Conservation (phyloP, 2,888 invertebrate species). For the Tortricodes alternella region DNA sequence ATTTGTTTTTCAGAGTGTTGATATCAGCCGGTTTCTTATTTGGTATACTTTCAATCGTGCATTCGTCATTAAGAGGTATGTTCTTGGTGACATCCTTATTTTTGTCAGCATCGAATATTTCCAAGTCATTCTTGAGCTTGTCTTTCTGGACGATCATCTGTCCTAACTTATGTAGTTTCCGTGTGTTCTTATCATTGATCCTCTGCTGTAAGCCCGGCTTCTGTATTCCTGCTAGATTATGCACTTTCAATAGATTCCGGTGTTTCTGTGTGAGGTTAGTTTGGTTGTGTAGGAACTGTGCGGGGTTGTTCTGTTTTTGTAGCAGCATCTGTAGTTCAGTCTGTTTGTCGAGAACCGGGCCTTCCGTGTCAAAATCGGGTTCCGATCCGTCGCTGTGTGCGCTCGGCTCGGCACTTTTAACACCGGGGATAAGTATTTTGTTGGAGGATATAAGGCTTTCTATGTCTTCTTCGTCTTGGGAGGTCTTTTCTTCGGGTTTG, state of each 20-base stretch:
- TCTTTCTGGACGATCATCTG: slow-evolving; percentile 66
- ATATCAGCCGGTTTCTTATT: slow-evolving; percentile 74
- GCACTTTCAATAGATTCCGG: slow-evolving; percentile 64
- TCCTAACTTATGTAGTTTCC: slow-evolving; percentile 72
- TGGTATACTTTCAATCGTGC: slow-evolving; percentile 82
- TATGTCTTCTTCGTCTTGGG: slow-evolving; percentile 70
- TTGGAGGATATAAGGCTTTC: slow-evolving; percentile 78
- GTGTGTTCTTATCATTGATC: slow-evolving; percentile 70
- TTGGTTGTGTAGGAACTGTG: slow-evolving; percentile 67
- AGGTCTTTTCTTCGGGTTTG: slow-evolving; percentile 43
- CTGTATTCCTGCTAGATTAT: slow-evolving; percentile 60
- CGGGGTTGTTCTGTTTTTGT: slow-evolving; percentile 77
- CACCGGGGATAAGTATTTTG: slow-evolving; percentile 72
- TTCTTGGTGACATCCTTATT: slow-evolving; percentile 57
- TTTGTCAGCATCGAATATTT: slow-evolving; percentile 54
- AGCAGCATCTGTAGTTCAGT: slow-evolving; percentile 74
- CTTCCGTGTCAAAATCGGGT: slow-evolving; percentile 61
- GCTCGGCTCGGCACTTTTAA: slow-evolving; percentile 49
- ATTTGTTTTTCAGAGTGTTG: slow-evolving; percentile 77
- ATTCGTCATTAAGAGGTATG: slow-evolving; percentile 82
- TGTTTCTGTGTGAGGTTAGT: slow-evolving; percentile 67
- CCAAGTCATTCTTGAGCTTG: slow-evolving; percentile 48
- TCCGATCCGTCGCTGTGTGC: slow-evolving; percentile 62
- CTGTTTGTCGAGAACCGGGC: slow-evolving; percentile 66
- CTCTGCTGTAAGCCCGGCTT: slow-evolving; percentile 68